Conservation (phyloP, 2,888 invertebrate genomes). For the Spisula solida region DNA sequence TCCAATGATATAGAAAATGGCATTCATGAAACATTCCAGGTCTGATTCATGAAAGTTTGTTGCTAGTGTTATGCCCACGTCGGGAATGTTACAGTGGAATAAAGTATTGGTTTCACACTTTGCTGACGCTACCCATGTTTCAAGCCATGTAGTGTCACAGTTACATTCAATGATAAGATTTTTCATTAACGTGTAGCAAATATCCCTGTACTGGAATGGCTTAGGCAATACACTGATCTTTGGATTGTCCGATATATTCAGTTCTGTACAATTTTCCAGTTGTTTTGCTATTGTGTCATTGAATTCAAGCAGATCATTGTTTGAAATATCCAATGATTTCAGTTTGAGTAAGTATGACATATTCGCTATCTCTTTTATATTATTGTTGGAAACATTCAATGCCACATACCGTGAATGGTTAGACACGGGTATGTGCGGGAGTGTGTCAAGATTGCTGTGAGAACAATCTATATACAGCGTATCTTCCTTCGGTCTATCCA, state of each 20-base stretch:
- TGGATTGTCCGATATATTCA: slow-evolving; percentile 50
- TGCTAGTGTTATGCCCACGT: slow-evolving; percentile 28
- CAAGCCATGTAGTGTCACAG: slow-evolving; percentile 50
- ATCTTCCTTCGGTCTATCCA: slow-evolving; percentile 45
- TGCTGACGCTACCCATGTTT: slow-evolving; percentile 37
- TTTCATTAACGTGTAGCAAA: slow-evolving; percentile 36
- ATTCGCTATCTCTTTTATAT: slow-evolving; percentile 33
- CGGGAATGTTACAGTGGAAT: slow-evolving; percentile 46
- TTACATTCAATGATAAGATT: slow-evolving; percentile 36
- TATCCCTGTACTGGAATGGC: slow-evolving; percentile 39
- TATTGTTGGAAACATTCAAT: slow-evolving; percentile 46
- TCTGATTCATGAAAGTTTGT: slow-evolving; percentile 16
- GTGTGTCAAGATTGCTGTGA: neutral
- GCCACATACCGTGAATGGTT: slow-evolving; percentile 40
- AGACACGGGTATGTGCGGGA: slow-evolving; percentile 46
- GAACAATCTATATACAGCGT: slow-evolving; percentile 48
- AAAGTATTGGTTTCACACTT: slow-evolving; percentile 14
- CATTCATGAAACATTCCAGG: slow-evolving; percentile 19
- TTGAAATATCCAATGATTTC: slow-evolving; percentile 39
- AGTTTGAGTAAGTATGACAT: slow-evolving; percentile 35
- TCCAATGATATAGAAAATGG: neutral
- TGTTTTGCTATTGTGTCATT: slow-evolving; percentile 7
- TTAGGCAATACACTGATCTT: slow-evolving; percentile 41
- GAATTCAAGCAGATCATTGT: slow-evolving; percentile 35
- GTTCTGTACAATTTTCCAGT: slow-evolving; percentile 49